These are phyloP conservation scores for Mobula birostris DNA, from an alignment of 2,113 vertebrate species.

Conservation along the genomic window DNA sequence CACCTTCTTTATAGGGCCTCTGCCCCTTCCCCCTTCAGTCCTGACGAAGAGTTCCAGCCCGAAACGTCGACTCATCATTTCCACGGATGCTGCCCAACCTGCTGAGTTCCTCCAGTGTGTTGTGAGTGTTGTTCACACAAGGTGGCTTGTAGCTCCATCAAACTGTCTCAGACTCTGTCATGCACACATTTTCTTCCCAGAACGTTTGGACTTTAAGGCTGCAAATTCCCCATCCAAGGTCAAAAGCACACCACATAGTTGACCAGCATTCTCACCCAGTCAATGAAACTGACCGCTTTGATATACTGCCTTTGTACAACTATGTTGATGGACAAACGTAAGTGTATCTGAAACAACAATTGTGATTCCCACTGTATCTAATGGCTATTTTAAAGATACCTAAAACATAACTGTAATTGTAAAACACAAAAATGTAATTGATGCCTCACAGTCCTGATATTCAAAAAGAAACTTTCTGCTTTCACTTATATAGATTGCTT, in stretches of 20 bases:
- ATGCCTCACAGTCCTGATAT: background rate
- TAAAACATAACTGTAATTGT: background rate
- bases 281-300: background rate
- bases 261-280: background rate
- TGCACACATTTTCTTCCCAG: no score
- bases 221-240: background rate
- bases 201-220: no score
- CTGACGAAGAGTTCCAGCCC: no score
- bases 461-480: background rate
- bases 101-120: no score
- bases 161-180: no score
- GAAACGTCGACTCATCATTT: no score
- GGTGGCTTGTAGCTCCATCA: no score
- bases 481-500: conserved; percentile 4
- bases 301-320: background rate
- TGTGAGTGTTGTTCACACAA: no score
- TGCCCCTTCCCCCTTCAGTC: no score
- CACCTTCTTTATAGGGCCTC: no score
- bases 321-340: background rate
- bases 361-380: background rate
- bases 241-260: background rate
- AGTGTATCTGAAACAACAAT: background rate
- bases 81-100: no score
- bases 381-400: background rate
- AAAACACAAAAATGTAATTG: background rate